Conservation (phyloP, 2,888 invertebrate genomes). For the Fragum sueziense region DNA sequence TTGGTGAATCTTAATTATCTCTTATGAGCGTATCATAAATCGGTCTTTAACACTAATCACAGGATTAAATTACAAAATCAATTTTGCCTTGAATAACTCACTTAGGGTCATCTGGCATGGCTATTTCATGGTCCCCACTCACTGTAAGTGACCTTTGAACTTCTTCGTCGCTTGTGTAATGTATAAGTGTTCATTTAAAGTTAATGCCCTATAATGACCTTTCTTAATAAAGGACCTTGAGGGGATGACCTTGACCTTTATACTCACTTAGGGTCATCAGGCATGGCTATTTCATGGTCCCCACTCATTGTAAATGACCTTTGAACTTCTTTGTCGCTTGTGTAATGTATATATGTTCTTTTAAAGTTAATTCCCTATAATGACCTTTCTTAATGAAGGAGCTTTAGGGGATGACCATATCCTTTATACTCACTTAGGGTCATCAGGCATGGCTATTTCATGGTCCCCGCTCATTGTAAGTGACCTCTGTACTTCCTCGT, state of each 20-base stretch:
- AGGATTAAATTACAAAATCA: too few species aligned
- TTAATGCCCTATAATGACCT: too few species aligned
- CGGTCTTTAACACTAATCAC: too few species aligned
- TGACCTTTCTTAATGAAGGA: too few species aligned
- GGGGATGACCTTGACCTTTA: too few species aligned
- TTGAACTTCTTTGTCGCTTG: constrained; percentile 66
- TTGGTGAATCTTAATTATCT: too few species aligned
- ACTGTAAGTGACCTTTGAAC: constrained; percentile 74
- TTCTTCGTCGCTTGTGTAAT: too few species aligned
- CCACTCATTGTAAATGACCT: constrained; percentile 69
- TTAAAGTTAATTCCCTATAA: too few species aligned
- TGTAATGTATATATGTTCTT: neutral
- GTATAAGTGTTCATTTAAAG: too few species aligned
- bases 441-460: constrained; percentile 41
- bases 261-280: constrained; percentile 67
- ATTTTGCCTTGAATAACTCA: constrained; percentile 52
- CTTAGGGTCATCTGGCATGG: constrained; percentile 64
- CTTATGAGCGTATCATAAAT: too few species aligned
- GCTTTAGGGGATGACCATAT: too few species aligned
- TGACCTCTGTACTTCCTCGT: constrained; percentile 80
- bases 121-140: constrained; percentile 47
- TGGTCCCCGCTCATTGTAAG: constrained; percentile 58
- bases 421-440: constrained; percentile 64
- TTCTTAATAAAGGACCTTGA: too few species aligned
- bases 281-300: constrained; percentile 39